phyloP scores from a whole-genome alignment of 2,797 vertebrate species.

The Masticophis lateralis region DNA sequence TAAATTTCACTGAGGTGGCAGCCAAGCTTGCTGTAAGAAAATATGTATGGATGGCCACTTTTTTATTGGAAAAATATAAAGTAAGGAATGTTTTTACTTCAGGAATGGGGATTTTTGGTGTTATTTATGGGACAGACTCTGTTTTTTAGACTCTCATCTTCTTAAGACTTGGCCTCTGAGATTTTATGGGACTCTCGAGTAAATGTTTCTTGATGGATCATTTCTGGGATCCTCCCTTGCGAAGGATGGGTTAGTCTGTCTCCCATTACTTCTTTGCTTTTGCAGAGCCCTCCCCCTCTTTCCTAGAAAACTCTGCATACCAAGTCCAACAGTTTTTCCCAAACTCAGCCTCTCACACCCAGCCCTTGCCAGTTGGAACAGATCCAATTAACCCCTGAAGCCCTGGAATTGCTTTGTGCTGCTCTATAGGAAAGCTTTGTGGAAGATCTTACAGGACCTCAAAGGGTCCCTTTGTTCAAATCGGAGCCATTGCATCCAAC shows the following conservation, averaged over 20 bases:
- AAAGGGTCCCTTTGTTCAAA: constrained; percentile 21
- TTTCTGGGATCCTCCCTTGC: neutral
- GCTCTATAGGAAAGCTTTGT: neutral
- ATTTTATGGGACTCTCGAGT: neutral
- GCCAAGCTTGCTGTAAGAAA: neutral
- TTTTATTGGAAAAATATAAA: neutral
- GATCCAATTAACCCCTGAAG: constrained; percentile 27
- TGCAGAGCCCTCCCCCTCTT: neutral
- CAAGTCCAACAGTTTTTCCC: constrained; percentile 12
- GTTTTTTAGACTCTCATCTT: neutral
- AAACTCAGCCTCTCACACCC: constrained; percentile 33
- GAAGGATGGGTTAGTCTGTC: constrained; percentile 14
- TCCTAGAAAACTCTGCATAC: constrained; percentile 33
- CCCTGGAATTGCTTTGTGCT: neutral
- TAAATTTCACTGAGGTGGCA: neutral
- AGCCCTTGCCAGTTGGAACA: constrained; percentile 28
- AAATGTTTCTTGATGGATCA: neutral
- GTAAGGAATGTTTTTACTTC: neutral
- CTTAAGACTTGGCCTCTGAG: neutral
- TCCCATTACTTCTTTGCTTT: neutral
- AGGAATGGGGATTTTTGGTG: neutral
- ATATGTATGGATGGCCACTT: neutral
- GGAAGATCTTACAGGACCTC: constrained; percentile 7
- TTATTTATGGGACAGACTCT: neutral
- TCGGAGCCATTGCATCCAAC: constrained; percentile 9